Base-by-base conservation (phyloP, 2,888 invertebrate species). In the Augochlorella aurata region DNA sequence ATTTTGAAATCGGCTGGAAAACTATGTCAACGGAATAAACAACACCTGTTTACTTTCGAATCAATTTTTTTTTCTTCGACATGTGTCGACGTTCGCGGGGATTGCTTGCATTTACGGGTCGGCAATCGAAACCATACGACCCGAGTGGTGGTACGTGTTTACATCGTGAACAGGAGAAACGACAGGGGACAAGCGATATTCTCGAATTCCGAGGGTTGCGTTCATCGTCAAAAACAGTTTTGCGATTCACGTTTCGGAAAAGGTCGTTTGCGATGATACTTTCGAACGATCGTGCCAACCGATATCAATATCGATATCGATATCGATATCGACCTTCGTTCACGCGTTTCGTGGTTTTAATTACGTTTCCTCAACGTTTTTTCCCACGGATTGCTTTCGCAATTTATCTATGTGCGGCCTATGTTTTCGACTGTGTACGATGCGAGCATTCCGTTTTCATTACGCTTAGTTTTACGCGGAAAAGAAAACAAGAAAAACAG, bases 61-160 rank as follows among this genome's bases (percentile, higher is more conserved):
- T 10, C 44, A 7, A 10, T 29, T 21, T 29, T 47, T 63, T 49
- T 61, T 16, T 12, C 45, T 18, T 63, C 18, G 18, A 38, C 1
- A 18, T 38, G 63, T 18, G 16, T 16, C n/a, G n/a, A 54, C 70
- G 38, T 44, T 44, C 45, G 16, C 2, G 5, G 44, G 10, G 18
- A 68, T 49, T 47, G 24, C 76, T 71, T 38, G 47, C 70, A 49
- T 79, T 70, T 79, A 65, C 79, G 14, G 45, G 52, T 68, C 38
- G 18, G 2, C 50, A 29, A 75, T 76, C 24, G 10, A 54, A 9
- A 14, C 5, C 24, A 16, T 61, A 16, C 52, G 44, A 58, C n/a
- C 44, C 24, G 9, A 10, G 47, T 21, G 38, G 73, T 44, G n/a
- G 3, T 29, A 58, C 58, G 16, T 77, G 79, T 79, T 79, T 77